phyloP scores from a whole-genome alignment of 1,140 invertebrate genomes.

The Gonatopus flavifemur region DNA sequence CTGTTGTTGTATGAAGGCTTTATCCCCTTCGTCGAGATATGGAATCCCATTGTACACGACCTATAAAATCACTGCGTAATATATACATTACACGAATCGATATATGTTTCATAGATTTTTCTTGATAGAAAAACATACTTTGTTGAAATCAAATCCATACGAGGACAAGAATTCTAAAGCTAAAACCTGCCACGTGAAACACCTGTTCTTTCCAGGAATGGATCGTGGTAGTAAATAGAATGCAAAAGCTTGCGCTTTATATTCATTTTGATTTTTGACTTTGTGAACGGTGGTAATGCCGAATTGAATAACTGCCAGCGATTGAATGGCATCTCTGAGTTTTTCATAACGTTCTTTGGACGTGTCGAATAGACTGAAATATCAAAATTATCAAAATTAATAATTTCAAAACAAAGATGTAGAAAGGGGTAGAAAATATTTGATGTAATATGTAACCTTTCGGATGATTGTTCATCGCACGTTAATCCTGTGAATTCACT shows the following conservation, averaged over 20 bases:
- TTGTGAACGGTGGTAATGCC: slow-evolving; percentile 67
- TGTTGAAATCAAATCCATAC: slow-evolving; percentile 75
- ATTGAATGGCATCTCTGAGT: slow-evolving; percentile 60
- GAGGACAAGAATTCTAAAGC: slow-evolving; percentile 66
- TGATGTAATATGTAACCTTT: slow-evolving; percentile 53
- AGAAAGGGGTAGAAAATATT: slow-evolving; percentile 1
- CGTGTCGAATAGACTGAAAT: slow-evolving; percentile 72
- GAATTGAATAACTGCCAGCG: slow-evolving; percentile 66
- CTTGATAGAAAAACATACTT: slow-evolving; percentile 58
- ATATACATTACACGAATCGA: neutral
- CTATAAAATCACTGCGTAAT: slow-evolving; percentile 52
- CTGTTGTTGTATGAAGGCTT: slow-evolving; percentile 40
- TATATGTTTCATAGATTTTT: slow-evolving; percentile 2
- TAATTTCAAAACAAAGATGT: slow-evolving; percentile 19
- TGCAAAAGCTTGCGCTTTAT: slow-evolving; percentile 64
- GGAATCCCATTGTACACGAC: slow-evolving; percentile 68
- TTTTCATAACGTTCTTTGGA: slow-evolving; percentile 64
- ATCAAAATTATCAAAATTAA: too few species aligned
- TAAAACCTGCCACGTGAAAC: slow-evolving; percentile 65
- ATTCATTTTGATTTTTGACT: slow-evolving; percentile 59
- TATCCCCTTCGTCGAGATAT: slow-evolving; percentile 64
- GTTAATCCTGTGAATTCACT: slow-evolving; percentile 69
- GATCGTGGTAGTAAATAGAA: slow-evolving; percentile 70
- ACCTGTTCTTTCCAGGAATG: slow-evolving; percentile 62
- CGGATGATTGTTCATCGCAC: slow-evolving; percentile 51